Base-by-base conservation (phyloP, 2,888 invertebrate species). In the Cephus rjabovi region DNA sequence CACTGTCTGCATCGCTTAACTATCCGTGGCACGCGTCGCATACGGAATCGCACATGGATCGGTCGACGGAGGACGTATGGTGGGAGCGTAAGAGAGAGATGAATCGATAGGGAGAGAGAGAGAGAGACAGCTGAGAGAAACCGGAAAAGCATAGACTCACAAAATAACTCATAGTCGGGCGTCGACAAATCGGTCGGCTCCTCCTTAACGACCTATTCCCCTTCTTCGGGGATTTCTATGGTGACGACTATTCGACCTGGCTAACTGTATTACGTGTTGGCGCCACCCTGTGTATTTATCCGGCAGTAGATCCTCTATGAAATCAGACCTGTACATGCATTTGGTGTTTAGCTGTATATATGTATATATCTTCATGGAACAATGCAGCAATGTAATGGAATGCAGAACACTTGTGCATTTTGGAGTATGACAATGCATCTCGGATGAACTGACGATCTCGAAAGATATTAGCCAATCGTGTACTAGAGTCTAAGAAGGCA, bases 1-100 rank as follows among this genome's bases (percentile, higher is more conserved):
- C 89, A 86, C 85, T 79, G 88, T 87, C 87, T 89, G 88, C 87
- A 89, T 90, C 86, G 86, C 84, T 85, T 82, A 86, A 86, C 76
- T 83, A 83, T 86, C 84, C 81, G 79, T 83, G 78, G 82, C 87
- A 84, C 83, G 83, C 79, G 81, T 76, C 78, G 89, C 87, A 88
- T 89, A 82, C 83, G 78, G 81, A 86, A 87, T 86, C 80, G 77
- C 75, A 69, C 76, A 56, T 56, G 56, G 23, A 56, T 56, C 56
- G 56, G 15, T 23, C 56, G 23, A 56, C 56, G 23, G 23, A 9
- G 56, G 15, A 56, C 15, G 12, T 15, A 31, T 31, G 33, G 71
- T 31, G 71, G 33, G 71, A 71, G 71, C 1, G 71, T 33, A 71
- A 23, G 31, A 71, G 71, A 71, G 31, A 34, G 71, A 31, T 11